Evolutionary conservation across 2,113 vertebrate genomes (phyloP).

Genomic region (Muscicapa adusta): DNA sequence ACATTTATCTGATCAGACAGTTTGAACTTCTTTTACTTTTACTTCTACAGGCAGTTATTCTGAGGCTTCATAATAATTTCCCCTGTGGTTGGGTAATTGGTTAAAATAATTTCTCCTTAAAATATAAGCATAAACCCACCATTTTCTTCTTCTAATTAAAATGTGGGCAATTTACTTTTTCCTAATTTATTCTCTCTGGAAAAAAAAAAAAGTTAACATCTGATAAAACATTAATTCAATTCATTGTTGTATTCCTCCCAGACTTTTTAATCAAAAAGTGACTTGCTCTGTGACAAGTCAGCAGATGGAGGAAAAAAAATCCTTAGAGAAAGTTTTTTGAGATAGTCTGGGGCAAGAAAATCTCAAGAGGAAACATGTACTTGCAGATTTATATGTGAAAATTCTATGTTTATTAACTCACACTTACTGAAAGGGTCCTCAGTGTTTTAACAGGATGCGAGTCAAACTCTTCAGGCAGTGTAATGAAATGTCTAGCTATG

Average conservation of each 20-base stretch:
- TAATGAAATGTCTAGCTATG: neutral
- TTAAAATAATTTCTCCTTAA: conserved; percentile 36
- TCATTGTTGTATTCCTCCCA: neutral
- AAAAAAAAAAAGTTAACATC: neutral
- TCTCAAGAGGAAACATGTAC: neutral
- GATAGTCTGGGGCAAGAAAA: neutral
- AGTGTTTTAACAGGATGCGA: neutral
- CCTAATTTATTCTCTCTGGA: neutral
- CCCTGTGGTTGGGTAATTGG: neutral
- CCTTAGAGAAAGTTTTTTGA: neutral
- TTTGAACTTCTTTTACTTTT: neutral
- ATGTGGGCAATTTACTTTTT: neutral
- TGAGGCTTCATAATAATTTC: neutral
- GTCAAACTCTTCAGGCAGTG: neutral
- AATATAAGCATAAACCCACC: neutral
- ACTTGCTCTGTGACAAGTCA: neutral
- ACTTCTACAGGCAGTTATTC: neutral
- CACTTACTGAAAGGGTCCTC: neutral
- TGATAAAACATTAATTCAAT: conserved; percentile 31
- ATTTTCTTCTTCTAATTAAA: conserved; percentile 31
- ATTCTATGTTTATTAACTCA: neutral
- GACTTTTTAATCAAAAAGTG: conserved; percentile 3
- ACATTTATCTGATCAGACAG: neutral
- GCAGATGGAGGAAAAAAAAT: conserved; percentile 10
- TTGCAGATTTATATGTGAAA: neutral